Evolutionary conservation across 2,113 vertebrate species (phyloP), one percentile per base, ranked within the genome.

Genomic region (Spea multiplicata): DNA sequence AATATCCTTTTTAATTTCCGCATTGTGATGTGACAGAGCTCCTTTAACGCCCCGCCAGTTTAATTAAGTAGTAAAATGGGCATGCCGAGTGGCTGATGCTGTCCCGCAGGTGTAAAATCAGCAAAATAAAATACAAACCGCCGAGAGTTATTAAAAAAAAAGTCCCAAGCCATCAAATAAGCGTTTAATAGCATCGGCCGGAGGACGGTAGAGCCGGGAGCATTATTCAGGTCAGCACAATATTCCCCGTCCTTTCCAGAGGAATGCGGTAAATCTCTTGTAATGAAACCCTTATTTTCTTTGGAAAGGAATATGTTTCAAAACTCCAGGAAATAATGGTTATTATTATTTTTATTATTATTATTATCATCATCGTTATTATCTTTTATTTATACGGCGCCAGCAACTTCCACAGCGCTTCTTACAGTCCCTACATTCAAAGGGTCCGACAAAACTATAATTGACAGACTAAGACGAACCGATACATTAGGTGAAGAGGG

Each of bases 81-180:
- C 10, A 55, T 16, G 30, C 5, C 6, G 62, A 44, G 62, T 9
- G 45, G 4, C 10, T 46, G 66, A 67, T 7, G 55, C 30, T 45
- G 55, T 46, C 57, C 57, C 45, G 8, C 7, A 48, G 57, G 46
- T 17, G 59, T 62, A 17, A 49, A 62, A 62, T 74, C 57, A 64
- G 72, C 72, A 74, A 74, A 74, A 64, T 10, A 16, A 44, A 44
- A 17, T 61, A n/a, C 13, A 16, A 50, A 50, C n/a, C 13, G 46
- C 6, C 7, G 46, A 49, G 3, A 48, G 10, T 65, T 48, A 48
- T 68, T 68, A 68, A 48, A 48, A 68, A 68, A 48, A 68, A 30
- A 30, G 30, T 50, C 67, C 67, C 46, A 10, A 49, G 66, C 44
- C 44, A 46, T 67, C 44, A 67, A 47, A 67, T 45, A 67, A 47